These are phyloP conservation scores for Eristalis intricaria DNA, from an alignment of 2,888 invertebrate species.

Conservation along the genomic window DNA sequence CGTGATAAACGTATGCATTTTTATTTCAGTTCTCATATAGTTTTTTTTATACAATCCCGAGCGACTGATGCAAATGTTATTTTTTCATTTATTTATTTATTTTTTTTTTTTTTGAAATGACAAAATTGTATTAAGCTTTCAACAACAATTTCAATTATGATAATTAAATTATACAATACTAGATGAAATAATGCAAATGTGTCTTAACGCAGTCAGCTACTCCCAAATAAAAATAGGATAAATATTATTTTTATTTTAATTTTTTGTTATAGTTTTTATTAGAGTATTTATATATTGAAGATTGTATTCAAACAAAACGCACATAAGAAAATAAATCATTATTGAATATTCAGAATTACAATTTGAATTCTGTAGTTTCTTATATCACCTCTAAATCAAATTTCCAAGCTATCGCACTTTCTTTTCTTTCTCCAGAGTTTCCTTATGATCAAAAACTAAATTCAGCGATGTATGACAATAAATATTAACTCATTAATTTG, in stretches of 20 bases:
- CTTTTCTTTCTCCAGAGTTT: too few relatives aligned
- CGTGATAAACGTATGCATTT: not conserved
- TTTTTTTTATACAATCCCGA: not conserved
- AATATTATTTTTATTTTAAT: not conserved
- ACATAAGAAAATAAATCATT: slow-evolving; percentile 64
- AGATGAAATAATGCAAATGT: not conserved
- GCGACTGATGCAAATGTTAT: not conserved
- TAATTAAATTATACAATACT: slow-evolving; percentile 56
- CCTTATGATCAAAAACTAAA: not conserved
- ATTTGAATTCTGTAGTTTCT: not conserved
- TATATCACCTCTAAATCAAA: not conserved
- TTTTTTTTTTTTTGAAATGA: not conserved
- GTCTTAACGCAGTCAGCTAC: not conserved
- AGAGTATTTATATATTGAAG: slow-evolving; percentile 23
- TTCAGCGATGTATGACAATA: not conserved
- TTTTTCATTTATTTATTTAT: not conserved
- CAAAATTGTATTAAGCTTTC: not conserved
- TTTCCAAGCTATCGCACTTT: not conserved
- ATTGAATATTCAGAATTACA: slow-evolving; percentile 24
- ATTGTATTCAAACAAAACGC: slow-evolving; percentile 62
- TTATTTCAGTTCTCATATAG: not conserved
- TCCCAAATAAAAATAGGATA: not conserved
- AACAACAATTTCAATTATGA: slow-evolving; percentile 64
- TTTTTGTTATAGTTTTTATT: slow-evolving; percentile 28
- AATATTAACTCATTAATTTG: not conserved